Conservation (phyloP, 2,113 vertebrate species). For the Daboia siamensis region DNA sequence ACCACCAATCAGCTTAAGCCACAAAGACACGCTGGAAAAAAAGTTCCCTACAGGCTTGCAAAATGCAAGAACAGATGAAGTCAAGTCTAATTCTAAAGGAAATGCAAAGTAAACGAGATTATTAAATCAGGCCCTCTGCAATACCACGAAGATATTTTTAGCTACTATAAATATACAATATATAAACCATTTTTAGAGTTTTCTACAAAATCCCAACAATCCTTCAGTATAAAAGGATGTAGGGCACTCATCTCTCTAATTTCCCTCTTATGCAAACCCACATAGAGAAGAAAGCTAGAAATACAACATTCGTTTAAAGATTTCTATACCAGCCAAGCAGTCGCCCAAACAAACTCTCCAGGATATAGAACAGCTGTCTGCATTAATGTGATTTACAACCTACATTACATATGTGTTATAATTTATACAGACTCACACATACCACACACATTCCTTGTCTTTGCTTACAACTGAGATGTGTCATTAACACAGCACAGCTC, state of each 20-base stretch:
- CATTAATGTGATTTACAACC: constrained; percentile 60
- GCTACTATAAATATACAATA: not conserved
- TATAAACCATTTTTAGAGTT: not conserved
- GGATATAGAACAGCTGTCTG: constrained; percentile 56
- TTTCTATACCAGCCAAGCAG: constrained; percentile 47
- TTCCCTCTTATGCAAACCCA: not conserved
- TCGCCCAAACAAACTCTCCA: constrained; percentile 50
- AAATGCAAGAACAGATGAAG: not conserved
- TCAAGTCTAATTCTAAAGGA: not conserved
- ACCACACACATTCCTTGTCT: constrained; percentile 45
- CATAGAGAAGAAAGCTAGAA: not conserved
- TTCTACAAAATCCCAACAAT: not conserved
- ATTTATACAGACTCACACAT: constrained; percentile 54
- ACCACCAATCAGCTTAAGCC: not conserved
- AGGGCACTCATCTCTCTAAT: too few relatives aligned
- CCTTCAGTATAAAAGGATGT: not conserved
- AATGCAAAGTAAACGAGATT: not conserved
- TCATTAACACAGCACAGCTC: constrained; percentile 32
- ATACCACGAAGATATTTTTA: not conserved
- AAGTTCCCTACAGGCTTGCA: not conserved
- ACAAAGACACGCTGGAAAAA: not conserved
- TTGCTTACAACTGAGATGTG: constrained; percentile 58
- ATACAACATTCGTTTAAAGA: not conserved
- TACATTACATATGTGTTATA: constrained; percentile 52
- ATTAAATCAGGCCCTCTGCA: not conserved